These are phyloP conservation scores for Pantelozetes paolii DNA, from an alignment of 2,888 invertebrate species.

Conservation along the genomic window DNA sequence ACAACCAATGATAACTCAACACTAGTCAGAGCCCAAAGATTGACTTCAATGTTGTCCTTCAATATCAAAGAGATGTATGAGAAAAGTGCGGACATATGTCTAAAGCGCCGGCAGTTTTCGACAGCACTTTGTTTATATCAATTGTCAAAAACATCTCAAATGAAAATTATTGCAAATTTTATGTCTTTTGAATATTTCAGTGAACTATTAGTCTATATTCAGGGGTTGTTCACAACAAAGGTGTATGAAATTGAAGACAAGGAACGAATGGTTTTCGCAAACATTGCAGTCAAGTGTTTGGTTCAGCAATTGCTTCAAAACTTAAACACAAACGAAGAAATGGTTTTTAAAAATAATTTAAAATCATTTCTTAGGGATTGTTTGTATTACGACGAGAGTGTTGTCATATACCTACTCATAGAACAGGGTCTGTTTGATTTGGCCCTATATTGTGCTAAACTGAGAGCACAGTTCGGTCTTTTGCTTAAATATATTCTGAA, in stretches of 20 bases:
- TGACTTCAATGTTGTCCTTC: conserved; percentile 51
- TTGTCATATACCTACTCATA: conserved; percentile 61
- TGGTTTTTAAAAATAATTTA: conserved; percentile 47
- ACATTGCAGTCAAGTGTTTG: conserved; percentile 64
- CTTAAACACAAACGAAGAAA: conserved; percentile 43
- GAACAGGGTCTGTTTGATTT: conserved; percentile 63
- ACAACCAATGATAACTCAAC: conserved; percentile 2
- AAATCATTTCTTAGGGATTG: conserved; percentile 60
- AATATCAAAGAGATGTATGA: conserved; percentile 66
- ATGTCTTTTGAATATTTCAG: conserved; percentile 62
- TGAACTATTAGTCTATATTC: conserved; percentile 61
- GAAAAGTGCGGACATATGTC: conserved; percentile 73
- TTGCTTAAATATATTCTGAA: conserved; percentile 13
- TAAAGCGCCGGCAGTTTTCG: conserved; percentile 68
- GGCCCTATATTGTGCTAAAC: conserved; percentile 54
- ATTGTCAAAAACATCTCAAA: conserved; percentile 65
- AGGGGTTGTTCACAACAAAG: conserved; percentile 56
- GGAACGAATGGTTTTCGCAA: conserved; percentile 63
- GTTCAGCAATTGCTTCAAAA: conserved; percentile 58
- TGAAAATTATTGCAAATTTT: conserved; percentile 62
- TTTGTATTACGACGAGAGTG: conserved; percentile 61
- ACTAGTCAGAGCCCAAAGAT: conserved; percentile 44
- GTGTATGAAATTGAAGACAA: conserved; percentile 57
- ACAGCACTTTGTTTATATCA: conserved; percentile 76
- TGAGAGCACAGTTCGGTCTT: conserved; percentile 27